Percentiles rank a stretch among this genome's conserved stretches.
phyloP scores from a whole-genome alignment of 2,797 vertebrate species.

The Melanitta fusca region DNA sequence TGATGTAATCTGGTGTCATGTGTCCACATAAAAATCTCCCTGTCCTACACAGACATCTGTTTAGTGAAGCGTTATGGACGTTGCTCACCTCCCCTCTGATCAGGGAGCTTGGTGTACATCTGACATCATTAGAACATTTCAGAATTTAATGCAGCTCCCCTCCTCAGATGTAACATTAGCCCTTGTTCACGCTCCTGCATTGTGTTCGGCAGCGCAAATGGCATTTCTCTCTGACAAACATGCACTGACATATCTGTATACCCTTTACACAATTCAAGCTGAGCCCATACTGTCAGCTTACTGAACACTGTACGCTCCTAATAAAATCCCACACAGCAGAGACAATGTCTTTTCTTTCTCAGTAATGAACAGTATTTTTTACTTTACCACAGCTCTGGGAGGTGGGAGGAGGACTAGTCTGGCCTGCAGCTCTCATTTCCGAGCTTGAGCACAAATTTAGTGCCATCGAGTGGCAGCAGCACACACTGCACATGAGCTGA shows the following conservation, averaged over 20 bases:
- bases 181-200: neutral
- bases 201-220: neutral
- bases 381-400: neutral
- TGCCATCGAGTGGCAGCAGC: conserved; percentile 25
- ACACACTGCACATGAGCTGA: neutral
- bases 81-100: neutral
- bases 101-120: neutral
- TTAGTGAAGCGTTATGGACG: neutral
- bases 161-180: neutral
- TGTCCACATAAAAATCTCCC: neutral
- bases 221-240: neutral
- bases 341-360: neutral
- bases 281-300: neutral
- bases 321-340: neutral
- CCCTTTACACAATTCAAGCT: neutral
- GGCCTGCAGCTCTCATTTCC: neutral
- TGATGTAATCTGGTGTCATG: neutral
- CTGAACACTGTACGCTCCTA: neutral
- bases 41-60: neutral
- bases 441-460: neutral
- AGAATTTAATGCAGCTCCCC: neutral
- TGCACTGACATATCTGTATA: neutral
- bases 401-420: neutral
- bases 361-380: neutral
- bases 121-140: neutral